A percentile compares a stretch with the other conserved stretches of the same genome.
Evolutionary conservation across 2,113 vertebrate genomes (phyloP).

Genomic region (Cottus gobio): DNA sequence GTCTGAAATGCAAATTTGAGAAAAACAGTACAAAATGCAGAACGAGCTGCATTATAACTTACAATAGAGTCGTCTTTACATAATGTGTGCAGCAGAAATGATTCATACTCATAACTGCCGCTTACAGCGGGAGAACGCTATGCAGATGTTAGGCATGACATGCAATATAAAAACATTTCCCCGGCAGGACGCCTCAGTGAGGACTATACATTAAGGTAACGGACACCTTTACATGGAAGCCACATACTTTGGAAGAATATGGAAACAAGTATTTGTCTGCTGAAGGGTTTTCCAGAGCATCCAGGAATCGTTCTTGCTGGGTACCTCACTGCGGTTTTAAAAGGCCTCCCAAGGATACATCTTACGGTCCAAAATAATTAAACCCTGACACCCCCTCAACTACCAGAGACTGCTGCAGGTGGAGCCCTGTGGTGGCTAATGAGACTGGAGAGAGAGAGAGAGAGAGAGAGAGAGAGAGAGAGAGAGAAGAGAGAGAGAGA

Average conservation of each 20-base stretch:
- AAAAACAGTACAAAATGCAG: not conserved
- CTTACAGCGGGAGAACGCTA: not conserved
- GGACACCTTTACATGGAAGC: constrained; percentile 13
- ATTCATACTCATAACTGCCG: not conserved
- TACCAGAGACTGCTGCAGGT: constrained; percentile 21
- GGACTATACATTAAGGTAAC: constrained; percentile 5
- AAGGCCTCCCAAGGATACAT: constrained; percentile 4
- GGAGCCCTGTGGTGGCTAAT: constrained; percentile 38
- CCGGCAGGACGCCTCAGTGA: not conserved
- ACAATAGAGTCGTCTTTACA: no score
- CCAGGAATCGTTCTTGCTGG: not conserved
- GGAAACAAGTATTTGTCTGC: not conserved
- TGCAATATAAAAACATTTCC: constrained; percentile 25
- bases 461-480: not conserved
- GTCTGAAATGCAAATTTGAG: not conserved
- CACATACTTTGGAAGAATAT: not conserved
- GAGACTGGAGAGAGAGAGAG: constrained; percentile 14
- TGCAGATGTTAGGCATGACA: not conserved
- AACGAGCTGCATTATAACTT: not conserved
- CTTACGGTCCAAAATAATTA: constrained; percentile 34
- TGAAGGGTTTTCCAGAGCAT: not conserved
- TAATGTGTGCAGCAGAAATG: not conserved
- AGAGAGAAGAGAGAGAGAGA: not conserved
- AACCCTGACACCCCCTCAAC: constrained; percentile 8
- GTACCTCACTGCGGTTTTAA: constrained; percentile 4